Evolutionary conservation across 1,140 invertebrate genomes (phyloP), one percentile per base, ranked within the genome.

Genomic region (Episyrphus balteatus): DNA sequence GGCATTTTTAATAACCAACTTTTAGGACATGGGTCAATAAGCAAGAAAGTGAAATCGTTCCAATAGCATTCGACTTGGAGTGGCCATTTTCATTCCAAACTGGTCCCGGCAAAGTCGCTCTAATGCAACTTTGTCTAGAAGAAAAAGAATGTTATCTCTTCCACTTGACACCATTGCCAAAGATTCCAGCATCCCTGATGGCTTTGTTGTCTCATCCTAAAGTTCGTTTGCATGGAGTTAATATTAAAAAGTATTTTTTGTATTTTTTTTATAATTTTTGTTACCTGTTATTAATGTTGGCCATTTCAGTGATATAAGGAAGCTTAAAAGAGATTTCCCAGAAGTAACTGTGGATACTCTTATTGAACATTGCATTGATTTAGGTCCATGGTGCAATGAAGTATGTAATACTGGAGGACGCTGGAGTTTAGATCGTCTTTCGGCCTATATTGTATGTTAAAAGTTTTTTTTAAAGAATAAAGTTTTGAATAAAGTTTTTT

Each of bases 71-170:
- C 57, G 79, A 81, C 55, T 67, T 79, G 53, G 78, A 81, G 57
- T 81, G 79, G 79, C 76, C 77, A 10, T 79, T 80, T 51, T 73
- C 61, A 10, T 80, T 75, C 50, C 68, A 78, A 70, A 76, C 73
- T 14, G 76, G 77, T 12, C 65, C 72, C 39, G 76, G 74, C n/a
- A 79, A 74, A 62, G 76, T 76, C 13, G 70, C 78, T 3, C 59
- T 81, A 6, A 75, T 76, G 42, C 79, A 81, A 64, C 70, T 81
- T 42, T 77, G 75, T 52, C 60, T 66, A 5, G 69, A 76, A 32
- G 62, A 66, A 14, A 53, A 61, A 31, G 59, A 68, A 30, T 80
- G 77, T 55, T 72, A 78, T 58, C 56, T 81, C 1, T 70, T 81
- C 32, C 75, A 81, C 50, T 52, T 81, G 18, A 75, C 69, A 49